Evolutionary conservation across 2,113 vertebrate species (phyloP).

Genomic region (Xiphorhynchus elegans): DNA sequence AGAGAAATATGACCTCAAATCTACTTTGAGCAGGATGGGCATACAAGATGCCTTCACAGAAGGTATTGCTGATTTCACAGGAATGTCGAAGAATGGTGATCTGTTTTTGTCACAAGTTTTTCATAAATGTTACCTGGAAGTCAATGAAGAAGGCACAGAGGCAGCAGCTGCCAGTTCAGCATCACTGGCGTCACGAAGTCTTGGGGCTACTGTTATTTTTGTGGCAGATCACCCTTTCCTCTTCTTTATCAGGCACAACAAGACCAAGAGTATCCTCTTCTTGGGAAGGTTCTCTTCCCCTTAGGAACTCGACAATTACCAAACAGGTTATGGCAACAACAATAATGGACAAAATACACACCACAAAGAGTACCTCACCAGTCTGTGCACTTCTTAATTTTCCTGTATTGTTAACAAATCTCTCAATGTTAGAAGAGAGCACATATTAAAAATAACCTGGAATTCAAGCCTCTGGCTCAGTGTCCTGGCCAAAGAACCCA

Average conservation of each 20-base stretch:
- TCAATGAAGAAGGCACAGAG: slow-evolving; percentile 79
- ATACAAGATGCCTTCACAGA: slow-evolving; percentile 74
- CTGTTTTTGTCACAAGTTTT: slow-evolving; percentile 76
- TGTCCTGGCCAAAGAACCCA: background rate
- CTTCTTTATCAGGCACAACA: slow-evolving; percentile 86
- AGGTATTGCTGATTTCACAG: slow-evolving; percentile 72
- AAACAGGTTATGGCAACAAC: background rate
- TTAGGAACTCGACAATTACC: background rate
- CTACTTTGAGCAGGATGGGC: slow-evolving; percentile 78
- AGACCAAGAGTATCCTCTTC: slow-evolving; percentile 80
- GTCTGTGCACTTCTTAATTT: background rate
- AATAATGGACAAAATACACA: background rate
- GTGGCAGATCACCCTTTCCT: slow-evolving; percentile 90
- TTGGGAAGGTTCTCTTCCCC: slow-evolving; percentile 83
- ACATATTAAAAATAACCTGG: background rate
- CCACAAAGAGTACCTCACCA: background rate
- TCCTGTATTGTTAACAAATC: background rate
- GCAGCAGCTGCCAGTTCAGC: slow-evolving; percentile 73
- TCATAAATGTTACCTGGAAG: slow-evolving; percentile 75
- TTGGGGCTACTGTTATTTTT: slow-evolving; percentile 65
- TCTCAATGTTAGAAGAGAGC: background rate
- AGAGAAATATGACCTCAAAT: slow-evolving; percentile 78
- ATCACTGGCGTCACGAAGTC: slow-evolving; percentile 76
- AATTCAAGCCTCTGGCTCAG: background rate
- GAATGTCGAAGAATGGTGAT: slow-evolving; percentile 65